A percentile compares a stretch with the other conserved stretches of the same genome.
Evolutionary conservation across 2,888 invertebrate species (phyloP).

Genomic region (Chelonus formosanus): DNA sequence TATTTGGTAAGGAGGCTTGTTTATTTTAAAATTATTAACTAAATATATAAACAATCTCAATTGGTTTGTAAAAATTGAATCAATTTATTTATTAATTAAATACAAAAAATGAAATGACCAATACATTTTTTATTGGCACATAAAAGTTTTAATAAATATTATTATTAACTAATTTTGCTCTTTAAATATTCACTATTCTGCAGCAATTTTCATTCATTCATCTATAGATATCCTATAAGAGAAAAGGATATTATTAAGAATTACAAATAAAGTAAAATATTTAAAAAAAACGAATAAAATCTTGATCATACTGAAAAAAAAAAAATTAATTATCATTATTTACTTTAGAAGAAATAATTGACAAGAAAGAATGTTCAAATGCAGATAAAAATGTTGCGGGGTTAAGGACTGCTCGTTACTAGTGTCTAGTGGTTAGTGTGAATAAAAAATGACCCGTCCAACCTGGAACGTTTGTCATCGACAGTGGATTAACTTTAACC

Average conservation of each 20-base stretch:
- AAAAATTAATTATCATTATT: not conserved
- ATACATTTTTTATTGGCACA: too few relatives aligned
- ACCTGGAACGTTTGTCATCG: constrained; percentile 37
- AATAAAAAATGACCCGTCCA: constrained; percentile 35
- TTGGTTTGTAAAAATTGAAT: too few relatives aligned
- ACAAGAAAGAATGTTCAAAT: not conserved
- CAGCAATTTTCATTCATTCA: too few relatives aligned
- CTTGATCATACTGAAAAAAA: not conserved
- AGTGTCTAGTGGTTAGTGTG: constrained; percentile 13
- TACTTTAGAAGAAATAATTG: not conserved
- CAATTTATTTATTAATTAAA: too few relatives aligned
- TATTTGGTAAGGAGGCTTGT: too few relatives aligned
- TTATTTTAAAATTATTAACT: too few relatives aligned
- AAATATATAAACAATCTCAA: too few relatives aligned
- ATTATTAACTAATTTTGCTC: too few relatives aligned
- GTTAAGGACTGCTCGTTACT: constrained; percentile 16
- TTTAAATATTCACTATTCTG: not conserved
- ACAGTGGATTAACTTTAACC: constrained; percentile 17
- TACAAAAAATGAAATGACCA: too few relatives aligned
- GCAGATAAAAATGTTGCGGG: constrained; percentile 1
- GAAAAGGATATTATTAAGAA: too few relatives aligned
- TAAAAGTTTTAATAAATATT: too few relatives aligned
- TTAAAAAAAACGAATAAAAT: constrained; percentile 11
- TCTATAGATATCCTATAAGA: too few relatives aligned
- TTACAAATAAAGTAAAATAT: not conserved